Percentiles rank a stretch among this genome's conserved stretches.
phyloP scores from a whole-genome alignment of 2,113 vertebrate species.

The Montifringilla adamsi region DNA sequence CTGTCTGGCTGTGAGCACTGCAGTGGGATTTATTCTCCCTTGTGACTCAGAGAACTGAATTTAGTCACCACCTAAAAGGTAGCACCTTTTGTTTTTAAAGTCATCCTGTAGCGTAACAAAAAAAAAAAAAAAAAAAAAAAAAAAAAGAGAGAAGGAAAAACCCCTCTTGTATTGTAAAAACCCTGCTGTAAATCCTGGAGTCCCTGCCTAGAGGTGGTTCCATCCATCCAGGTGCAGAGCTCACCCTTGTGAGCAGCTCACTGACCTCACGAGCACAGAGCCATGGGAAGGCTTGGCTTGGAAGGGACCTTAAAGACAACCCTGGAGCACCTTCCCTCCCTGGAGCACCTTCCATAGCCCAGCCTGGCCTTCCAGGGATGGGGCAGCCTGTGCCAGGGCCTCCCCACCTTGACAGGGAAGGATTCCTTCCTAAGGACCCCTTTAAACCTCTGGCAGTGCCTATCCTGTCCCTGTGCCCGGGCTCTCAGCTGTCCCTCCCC shows the following conservation, averaged over 20 bases:
- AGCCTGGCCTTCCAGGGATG: background rate
- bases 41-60: conserved; percentile 24
- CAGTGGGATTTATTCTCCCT: background rate
- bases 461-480: background rate
- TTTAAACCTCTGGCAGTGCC: rapidly evolving
- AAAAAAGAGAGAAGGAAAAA: rapidly evolving
- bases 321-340: background rate
- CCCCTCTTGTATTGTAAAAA: rapidly evolving
- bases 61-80: conserved; percentile 1
- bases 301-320: background rate
- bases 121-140: too few relatives aligned
- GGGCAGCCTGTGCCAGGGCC: background rate
- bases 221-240: rapidly evolving
- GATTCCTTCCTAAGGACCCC: rapidly evolving
- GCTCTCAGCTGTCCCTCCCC: background rate
- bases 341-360: background rate
- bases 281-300: background rate
- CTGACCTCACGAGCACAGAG: background rate
- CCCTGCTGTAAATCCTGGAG: background rate
- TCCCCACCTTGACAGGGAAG: background rate
- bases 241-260: background rate
- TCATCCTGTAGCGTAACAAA: background rate
- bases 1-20: conserved; percentile 1
- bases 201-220: rapidly evolving
- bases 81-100: conserved; percentile 33